phyloP scores from a whole-genome alignment of 2,888 invertebrate species.

The Elgonia sp. region DNA sequence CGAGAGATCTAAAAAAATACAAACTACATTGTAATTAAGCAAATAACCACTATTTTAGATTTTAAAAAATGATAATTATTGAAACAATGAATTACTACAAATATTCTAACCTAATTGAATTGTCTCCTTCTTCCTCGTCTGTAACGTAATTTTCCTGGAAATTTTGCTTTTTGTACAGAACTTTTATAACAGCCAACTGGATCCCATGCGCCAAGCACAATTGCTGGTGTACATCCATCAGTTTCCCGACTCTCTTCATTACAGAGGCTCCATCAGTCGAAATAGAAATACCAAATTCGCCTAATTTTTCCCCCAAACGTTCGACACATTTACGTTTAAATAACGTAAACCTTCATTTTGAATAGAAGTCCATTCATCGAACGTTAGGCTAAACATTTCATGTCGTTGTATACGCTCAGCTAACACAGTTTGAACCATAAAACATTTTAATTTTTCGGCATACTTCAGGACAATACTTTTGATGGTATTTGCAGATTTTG shows the following conservation, averaged over 20 bases:
- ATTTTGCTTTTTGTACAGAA: conserved; percentile 44
- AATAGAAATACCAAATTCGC: conserved; percentile 11
- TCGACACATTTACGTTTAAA: conserved; percentile 45
- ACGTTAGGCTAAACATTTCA: conserved; percentile 25
- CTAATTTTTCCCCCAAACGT: conserved; percentile 18
- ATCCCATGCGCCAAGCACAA: conserved; percentile 78
- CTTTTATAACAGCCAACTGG: conserved; percentile 45
- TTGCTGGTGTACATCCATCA: conserved; percentile 69
- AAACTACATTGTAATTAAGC: conserved; percentile 18
- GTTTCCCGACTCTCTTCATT: conserved; percentile 60
- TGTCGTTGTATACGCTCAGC: conserved; percentile 15
- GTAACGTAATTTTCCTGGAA: conserved; percentile 8
- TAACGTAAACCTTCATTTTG: conserved; percentile 46
- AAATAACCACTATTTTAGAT: conserved; percentile 27
- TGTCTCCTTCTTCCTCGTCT: background rate
- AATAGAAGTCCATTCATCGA: conserved; percentile 45
- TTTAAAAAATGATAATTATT: too few species aligned
- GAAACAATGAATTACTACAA: conserved; percentile 11
- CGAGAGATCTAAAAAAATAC: conserved; percentile 22
- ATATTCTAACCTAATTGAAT: conserved; percentile 17
- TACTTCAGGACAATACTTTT: conserved; percentile 39
- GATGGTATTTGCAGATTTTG: conserved; percentile 49
- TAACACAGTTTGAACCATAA: conserved; percentile 21
- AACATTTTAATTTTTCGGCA: conserved; percentile 33
- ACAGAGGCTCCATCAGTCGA: conserved; percentile 70